phyloP scores from a whole-genome alignment of 2,888 invertebrate species.

The Stramonita haemastoma region DNA sequence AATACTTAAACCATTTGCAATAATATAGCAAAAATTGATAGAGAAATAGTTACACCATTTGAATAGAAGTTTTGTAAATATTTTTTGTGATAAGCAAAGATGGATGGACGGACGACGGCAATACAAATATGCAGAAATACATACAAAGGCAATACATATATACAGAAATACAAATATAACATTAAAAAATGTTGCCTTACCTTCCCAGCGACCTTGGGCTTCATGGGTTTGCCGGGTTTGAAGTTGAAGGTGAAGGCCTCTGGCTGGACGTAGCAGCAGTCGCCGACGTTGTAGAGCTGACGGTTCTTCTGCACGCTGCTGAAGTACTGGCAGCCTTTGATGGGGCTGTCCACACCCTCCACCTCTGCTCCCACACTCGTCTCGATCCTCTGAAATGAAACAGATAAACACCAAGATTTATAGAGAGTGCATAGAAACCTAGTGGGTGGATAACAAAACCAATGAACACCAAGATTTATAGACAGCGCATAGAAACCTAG shows the following conservation, averaged over 20 bases:
- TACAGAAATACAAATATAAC: background rate
- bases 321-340: conserved; percentile 70
- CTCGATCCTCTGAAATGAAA: conserved; percentile 18
- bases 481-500: too few species aligned
- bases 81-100: too few species aligned
- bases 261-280: conserved; percentile 83
- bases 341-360: conserved; percentile 51
- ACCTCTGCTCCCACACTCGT: conserved; percentile 35
- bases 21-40: too few species aligned
- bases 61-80: too few species aligned
- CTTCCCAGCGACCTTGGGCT: conserved; percentile 59
- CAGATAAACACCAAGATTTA: background rate
- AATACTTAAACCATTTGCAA: too few species aligned
- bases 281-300: conserved; percentile 82
- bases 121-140: too few species aligned
- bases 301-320: conserved; percentile 65
- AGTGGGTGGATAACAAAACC: too few species aligned
- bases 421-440: background rate
- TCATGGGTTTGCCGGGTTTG: conserved; percentile 63
- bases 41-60: too few species aligned
- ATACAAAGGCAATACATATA: too few species aligned
- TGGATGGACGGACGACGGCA: too few species aligned
- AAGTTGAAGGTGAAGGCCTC: conserved; percentile 66
- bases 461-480: too few species aligned
- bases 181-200: conserved; percentile 46